These are phyloP conservation scores for Valencia hispanica DNA, from an alignment of 2,797 vertebrate genomes.

Conservation along the genomic window DNA sequence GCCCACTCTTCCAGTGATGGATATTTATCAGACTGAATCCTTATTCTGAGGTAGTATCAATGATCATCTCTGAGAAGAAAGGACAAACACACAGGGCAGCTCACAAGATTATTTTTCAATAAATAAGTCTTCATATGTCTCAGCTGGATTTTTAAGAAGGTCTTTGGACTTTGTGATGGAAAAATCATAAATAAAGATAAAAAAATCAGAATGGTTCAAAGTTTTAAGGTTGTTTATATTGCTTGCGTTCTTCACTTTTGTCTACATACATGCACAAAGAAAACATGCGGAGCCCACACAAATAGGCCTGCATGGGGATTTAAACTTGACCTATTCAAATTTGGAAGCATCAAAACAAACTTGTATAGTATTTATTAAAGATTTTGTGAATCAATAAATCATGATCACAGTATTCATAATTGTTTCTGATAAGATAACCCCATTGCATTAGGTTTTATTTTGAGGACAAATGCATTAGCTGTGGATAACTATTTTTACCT, in stretches of 20 bases:
- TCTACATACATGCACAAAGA: neutral
- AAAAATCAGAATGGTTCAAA: slow-evolving; percentile 55
- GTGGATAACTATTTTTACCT: neutral
- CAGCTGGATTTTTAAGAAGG: slow-evolving; percentile 67
- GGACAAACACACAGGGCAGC: slow-evolving; percentile 59
- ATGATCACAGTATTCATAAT: neutral
- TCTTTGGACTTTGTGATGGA: slow-evolving; percentile 64
- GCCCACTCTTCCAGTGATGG: slow-evolving; percentile 55
- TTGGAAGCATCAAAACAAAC: neutral
- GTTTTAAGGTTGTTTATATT: slow-evolving; percentile 29
- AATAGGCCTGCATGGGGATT: neutral
- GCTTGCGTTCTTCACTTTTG: slow-evolving; percentile 16
- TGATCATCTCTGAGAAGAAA: slow-evolving; percentile 62
- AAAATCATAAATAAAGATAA: slow-evolving; percentile 56
- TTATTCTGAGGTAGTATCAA: slow-evolving; percentile 60
- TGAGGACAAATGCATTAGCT: neutral
- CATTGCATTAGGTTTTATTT: neutral
- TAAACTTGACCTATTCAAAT: neutral
- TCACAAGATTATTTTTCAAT: slow-evolving; percentile 81
- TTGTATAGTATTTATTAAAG: neutral
- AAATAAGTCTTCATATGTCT: slow-evolving; percentile 65
- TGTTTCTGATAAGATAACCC: neutral
- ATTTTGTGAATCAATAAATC: neutral
- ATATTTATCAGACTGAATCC: slow-evolving; percentile 65
- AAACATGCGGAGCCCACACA: neutral